phyloP scores from a whole-genome alignment of 2,888 invertebrate species.

The Perizoma affinitatum region DNA sequence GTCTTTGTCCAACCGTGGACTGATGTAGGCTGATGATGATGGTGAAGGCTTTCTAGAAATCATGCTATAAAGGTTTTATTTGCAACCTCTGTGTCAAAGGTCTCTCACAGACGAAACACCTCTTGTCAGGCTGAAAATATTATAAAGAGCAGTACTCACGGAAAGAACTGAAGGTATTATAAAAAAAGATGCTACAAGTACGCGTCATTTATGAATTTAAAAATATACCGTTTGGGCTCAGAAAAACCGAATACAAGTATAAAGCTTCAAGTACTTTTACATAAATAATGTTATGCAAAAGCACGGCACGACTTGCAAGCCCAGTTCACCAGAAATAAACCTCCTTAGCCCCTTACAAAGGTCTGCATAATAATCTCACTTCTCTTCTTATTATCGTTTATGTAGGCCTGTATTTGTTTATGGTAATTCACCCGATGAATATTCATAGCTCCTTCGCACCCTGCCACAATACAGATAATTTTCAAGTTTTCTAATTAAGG shows the following conservation, averaged over 20 bases:
- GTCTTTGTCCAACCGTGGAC: no score
- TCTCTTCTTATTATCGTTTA: constrained; percentile 43
- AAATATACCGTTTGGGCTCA: constrained; percentile 1
- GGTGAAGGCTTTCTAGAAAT: no score
- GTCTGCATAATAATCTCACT: constrained; percentile 40
- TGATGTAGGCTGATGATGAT: no score
- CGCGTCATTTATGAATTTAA: not conserved
- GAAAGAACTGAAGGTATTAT: no score
- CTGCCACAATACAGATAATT: constrained; percentile 44
- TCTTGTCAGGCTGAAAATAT: no score
- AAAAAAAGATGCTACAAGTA: not conserved
- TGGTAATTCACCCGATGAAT: constrained; percentile 55
- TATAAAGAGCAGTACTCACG: no score
- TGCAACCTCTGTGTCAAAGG: no score
- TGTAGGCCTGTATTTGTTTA: constrained; percentile 52
- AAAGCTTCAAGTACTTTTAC: constrained; percentile 9
- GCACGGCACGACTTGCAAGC: constrained; percentile 24
- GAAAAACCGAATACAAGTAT: constrained; percentile 3
- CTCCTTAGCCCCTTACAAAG: constrained; percentile 25
- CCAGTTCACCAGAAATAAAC: constrained; percentile 19
- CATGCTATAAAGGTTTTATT: no score
- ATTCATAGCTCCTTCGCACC: constrained; percentile 47
- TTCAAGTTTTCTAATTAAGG: constrained; percentile 44
- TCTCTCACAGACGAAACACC: no score
- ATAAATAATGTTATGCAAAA: constrained; percentile 29